A percentile compares a stretch with the other conserved stretches of the same genome.
These are phyloP conservation scores for Drosophila guanche DNA, from an alignment of 1,140 invertebrate genomes.

Conservation along the genomic window DNA sequence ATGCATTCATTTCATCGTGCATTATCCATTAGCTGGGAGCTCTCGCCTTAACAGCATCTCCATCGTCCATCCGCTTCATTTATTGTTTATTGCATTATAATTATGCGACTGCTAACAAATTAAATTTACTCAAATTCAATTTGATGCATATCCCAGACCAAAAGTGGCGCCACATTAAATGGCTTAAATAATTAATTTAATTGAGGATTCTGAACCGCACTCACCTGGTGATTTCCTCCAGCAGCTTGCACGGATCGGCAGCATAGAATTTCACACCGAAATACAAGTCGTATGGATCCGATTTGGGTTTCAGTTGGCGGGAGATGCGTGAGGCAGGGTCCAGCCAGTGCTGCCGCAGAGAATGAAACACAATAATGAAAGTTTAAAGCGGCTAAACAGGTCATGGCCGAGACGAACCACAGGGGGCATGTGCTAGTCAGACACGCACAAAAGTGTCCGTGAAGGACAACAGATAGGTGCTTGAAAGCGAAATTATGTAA, in stretches of 20 bases:
- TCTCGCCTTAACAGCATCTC: constrained; percentile 21
- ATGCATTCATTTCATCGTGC: constrained; percentile 72
- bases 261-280: constrained; percentile 99
- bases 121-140: constrained; percentile 68
- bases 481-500: constrained; percentile 76
- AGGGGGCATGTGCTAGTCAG: background rate
- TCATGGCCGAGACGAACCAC: constrained; percentile 1
- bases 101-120: constrained; percentile 65
- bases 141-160: constrained; percentile 37
- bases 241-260: constrained; percentile 96
- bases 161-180: constrained; percentile 32
- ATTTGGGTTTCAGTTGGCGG: constrained; percentile 90
- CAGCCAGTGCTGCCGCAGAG: constrained; percentile 90
- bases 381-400: constrained; percentile 34
- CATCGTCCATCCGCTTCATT: constrained; percentile 39
- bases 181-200: constrained; percentile 33
- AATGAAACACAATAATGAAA: constrained; percentile 55
- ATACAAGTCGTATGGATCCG: constrained; percentile 94
- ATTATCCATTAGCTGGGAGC: constrained; percentile 71
- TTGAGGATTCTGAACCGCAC: constrained; percentile 19
- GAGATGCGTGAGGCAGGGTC: constrained; percentile 92
- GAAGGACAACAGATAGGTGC: constrained; percentile 37
- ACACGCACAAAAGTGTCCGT: constrained; percentile 43
- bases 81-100: constrained; percentile 69
- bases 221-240: constrained; percentile 97